phyloP scores from a whole-genome alignment of 2,113 vertebrate genomes.

The Proterorhinus semilunaris region DNA sequence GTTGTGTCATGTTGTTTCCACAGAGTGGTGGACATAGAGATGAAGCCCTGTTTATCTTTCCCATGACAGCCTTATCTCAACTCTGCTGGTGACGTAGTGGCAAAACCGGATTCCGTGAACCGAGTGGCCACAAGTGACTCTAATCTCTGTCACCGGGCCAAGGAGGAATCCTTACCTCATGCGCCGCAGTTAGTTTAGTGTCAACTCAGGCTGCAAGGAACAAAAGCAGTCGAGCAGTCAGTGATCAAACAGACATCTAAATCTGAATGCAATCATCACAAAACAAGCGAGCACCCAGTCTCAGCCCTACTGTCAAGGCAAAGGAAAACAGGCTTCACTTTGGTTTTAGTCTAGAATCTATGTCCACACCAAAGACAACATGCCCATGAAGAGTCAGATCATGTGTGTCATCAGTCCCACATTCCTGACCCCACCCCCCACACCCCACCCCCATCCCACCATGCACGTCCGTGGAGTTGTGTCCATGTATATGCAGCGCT shows the following conservation, averaged over 20 bases:
- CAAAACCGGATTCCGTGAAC: conserved; percentile 16
- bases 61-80: conserved; percentile 33
- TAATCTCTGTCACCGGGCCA: conserved; percentile 40
- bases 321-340: conserved; percentile 4
- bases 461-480: conserved; percentile 19
- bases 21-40: conserved; percentile 32
- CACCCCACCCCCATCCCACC: conserved; percentile 5
- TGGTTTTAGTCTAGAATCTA: not conserved
- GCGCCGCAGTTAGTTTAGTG: not conserved
- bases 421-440: not conserved
- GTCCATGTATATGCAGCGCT: not conserved
- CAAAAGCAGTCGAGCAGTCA: too few relatives aligned
- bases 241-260: too few relatives aligned
- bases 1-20: conserved; percentile 34
- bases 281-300: too few relatives aligned
- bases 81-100: conserved; percentile 2
- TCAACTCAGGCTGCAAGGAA: not conserved
- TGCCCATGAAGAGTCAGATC: conserved; percentile 1
- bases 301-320: not conserved
- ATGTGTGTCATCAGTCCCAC: conserved; percentile 24
- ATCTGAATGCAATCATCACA: too few relatives aligned
- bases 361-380: conserved; percentile 1
- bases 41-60: conserved; percentile 51
- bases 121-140: conserved; percentile 38
- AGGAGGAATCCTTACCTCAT: conserved; percentile 37